Evolutionary conservation across 1,140 invertebrate species (phyloP).

Genomic region (Hesperophylax magnus): DNA sequence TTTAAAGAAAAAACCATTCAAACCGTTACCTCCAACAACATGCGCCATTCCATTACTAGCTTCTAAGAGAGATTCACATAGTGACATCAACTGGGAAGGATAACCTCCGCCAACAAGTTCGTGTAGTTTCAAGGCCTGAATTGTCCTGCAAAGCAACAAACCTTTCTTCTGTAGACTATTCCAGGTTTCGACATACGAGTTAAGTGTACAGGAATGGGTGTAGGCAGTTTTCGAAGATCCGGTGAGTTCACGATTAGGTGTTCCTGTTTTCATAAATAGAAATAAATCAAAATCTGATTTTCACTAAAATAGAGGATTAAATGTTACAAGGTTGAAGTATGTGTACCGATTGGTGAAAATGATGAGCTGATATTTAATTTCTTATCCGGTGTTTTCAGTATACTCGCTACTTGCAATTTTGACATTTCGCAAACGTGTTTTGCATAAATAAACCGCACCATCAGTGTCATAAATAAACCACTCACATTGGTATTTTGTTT

Average conservation of each 20-base stretch:
- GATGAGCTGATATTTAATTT: conserved; percentile 25
- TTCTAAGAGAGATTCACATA: conserved; percentile 61
- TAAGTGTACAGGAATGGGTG: conserved; percentile 10
- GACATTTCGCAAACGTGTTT: conserved; percentile 12
- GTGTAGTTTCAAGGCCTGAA: conserved; percentile 63
- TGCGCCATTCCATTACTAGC: conserved; percentile 59
- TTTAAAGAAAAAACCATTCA: not conserved
- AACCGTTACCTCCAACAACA: conserved; percentile 61
- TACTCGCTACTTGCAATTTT: not conserved
- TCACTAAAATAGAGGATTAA: not conserved
- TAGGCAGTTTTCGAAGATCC: conserved; percentile 23
- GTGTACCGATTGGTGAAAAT: conserved; percentile 34
- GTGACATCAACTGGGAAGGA: conserved; percentile 60
- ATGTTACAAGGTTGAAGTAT: not conserved
- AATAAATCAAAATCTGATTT: not conserved
- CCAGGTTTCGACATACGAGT: conserved; percentile 23
- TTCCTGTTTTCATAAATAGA: conserved; percentile 7
- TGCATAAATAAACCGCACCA: no score
- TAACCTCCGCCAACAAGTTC: conserved; percentile 63
- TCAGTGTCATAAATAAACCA: no score
- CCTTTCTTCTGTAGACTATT: conserved; percentile 58
- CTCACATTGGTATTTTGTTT: no score
- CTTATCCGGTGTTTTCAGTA: conserved; percentile 33
- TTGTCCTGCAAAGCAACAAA: conserved; percentile 59
- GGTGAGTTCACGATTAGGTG: conserved; percentile 17